Percentiles rank a stretch among this genome's conserved stretches.
phyloP scores from a whole-genome alignment of 2,797 vertebrate genomes.

The Holocentrus rufus region DNA sequence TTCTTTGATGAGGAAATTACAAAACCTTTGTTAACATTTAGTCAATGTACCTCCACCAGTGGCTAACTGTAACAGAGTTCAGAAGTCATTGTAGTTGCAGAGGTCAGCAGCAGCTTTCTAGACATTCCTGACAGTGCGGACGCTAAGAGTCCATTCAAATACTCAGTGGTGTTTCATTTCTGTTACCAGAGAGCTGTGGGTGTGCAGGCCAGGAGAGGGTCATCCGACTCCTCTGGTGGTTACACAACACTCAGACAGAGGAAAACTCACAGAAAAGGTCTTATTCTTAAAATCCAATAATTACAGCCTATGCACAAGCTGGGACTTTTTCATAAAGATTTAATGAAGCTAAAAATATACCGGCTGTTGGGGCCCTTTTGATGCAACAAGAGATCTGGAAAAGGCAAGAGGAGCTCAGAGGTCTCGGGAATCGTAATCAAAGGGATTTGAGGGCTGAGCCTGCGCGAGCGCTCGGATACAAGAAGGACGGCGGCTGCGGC shows the following conservation, averaged over 20 bases:
- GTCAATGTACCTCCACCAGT: neutral
- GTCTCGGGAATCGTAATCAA: slow-evolving; percentile 41
- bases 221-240: neutral
- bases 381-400: slow-evolving; percentile 55
- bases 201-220: slow-evolving; percentile 3
- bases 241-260: neutral
- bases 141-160: neutral
- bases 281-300: slow-evolving; percentile 33
- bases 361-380: slow-evolving; percentile 45
- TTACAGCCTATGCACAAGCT: slow-evolving; percentile 3
- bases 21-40: neutral
- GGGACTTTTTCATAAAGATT: slow-evolving; percentile 40
- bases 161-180: neutral
- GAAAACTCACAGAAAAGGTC: neutral
- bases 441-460: slow-evolving; percentile 41
- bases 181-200: neutral
- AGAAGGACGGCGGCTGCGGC: slow-evolving; percentile 1
- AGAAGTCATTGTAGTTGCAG: slow-evolving; percentile 10
- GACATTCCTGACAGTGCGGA: neutral
- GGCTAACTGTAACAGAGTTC: neutral
- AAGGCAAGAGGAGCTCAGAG: slow-evolving; percentile 35
- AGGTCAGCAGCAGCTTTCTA: slow-evolving; percentile 1
- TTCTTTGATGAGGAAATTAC: neutral
- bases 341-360: slow-evolving; percentile 54
- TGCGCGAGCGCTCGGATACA: slow-evolving; percentile 12